Evolutionary conservation across 2,888 invertebrate species (phyloP).

Genomic region (Dascillus cervinus): DNA sequence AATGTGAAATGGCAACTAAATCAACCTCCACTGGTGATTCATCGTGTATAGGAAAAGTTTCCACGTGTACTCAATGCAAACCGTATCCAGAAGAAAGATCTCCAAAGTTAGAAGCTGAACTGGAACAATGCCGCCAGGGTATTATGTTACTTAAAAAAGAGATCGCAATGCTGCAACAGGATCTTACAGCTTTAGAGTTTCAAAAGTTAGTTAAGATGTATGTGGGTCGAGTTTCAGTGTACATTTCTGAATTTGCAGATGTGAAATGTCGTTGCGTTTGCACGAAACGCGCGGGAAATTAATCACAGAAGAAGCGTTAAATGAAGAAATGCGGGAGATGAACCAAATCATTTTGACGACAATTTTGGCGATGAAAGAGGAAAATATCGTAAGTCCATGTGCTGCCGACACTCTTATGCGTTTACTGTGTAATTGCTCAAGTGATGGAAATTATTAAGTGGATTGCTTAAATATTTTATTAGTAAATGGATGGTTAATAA

Average conservation of each 20-base stretch:
- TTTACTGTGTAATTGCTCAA: no score
- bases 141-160: constrained; percentile 24
- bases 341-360: constrained; percentile 23
- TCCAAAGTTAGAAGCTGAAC: constrained; percentile 18
- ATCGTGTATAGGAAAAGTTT: no score
- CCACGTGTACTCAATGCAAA: no score
- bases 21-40: no score
- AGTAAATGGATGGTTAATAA: no score
- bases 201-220: constrained; percentile 24
- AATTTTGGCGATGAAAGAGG: constrained; percentile 24
- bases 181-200: constrained; percentile 28
- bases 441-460: no score
- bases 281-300: constrained; percentile 30
- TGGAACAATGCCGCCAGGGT: constrained; percentile 20
- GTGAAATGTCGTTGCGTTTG: constrained; percentile 28
- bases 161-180: constrained; percentile 23
- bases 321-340: constrained; percentile 23
- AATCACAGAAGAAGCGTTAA: constrained; percentile 27
- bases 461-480: no score
- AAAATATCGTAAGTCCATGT: constrained; percentile 18
- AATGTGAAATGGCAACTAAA: no score
- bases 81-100: constrained; percentile 15
- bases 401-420: constrained; percentile 10
- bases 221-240: background rate
- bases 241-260: constrained; percentile 18